Base-by-base conservation (phyloP, 2,797 vertebrate species). In the Hapalemur alaotrensis region DNA sequence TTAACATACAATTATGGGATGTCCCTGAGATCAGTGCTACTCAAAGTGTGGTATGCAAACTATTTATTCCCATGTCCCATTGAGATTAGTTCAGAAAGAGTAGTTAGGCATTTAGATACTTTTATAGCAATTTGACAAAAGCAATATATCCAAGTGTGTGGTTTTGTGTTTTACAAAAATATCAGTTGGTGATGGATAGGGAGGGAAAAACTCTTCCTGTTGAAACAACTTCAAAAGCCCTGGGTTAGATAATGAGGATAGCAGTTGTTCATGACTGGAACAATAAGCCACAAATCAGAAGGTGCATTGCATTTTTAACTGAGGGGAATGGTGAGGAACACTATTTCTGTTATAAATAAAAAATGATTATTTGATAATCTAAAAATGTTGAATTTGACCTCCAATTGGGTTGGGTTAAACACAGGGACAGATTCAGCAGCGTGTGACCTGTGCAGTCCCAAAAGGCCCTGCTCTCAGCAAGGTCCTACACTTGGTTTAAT, bases 81-180 rank as follows among this genome's bases (percentile, higher is more conserved):
- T 41, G 22, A 89, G n/a, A 69, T 41, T 75, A 85, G 43, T 35
- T 95, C 23, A 93, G 57, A 92, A 93, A 75, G 17, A 72, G 2
- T 75, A 18, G 79, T 50, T 20, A 65, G 18, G 9, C 4, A 72
- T 67, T 69, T 93, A 67, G 20, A 81, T 25, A 61, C 3, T 46
- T 93, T 67, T 63, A 72, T 12, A 89, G 50, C 25, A 78, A 89
- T 73, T 85, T 95, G 59, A 95, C 22, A 78, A 87, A 25, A 81
- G 14, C 14, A 41, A 65, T 20, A 52, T n/a, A 90, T 54, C 28
- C 22, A 95, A 85, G 35, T 61, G 43, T 41, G 18, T 23, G 18
- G 13, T 85, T 93, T 87, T 50, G 30, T 83, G 50, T 67, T 96
- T 92, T 73, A 67, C 0, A 57, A 94, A 90, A 89, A 22, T 57